Evolutionary conservation across 2,888 invertebrate genomes (phyloP), one percentile per base, ranked within the genome.

Genomic region (Torymus auratus): DNA sequence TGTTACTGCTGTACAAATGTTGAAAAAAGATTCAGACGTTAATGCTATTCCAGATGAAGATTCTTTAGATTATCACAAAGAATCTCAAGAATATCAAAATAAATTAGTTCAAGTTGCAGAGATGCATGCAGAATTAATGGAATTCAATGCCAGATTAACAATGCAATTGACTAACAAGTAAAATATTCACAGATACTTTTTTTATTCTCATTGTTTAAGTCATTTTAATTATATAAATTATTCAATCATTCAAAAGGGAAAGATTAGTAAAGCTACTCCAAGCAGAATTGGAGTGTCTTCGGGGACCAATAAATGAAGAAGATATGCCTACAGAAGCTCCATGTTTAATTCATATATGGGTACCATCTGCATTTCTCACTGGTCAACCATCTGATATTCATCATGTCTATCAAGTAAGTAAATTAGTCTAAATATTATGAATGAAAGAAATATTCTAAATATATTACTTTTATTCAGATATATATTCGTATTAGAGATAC

Each of bases 61-160:
- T 82, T 84, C 89, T 5, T 82, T 89, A 50, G 92, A 93, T 88
- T 92, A 92, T 86, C 93, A 92, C 83, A 94, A 93, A 80, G 96
- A 97, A 91, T 94, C 95, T 20, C 94, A 93, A 86, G 94, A 96
- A 84, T 97, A 96, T 91, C 96, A 97, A 91, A 94, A 93, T 86
- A 97, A 97, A 91, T 92, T 97, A 67, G 95, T 97, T 76, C 97
- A 97, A 94, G 96, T 97, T 0, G 97, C 97, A 2, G 96, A 97
- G 91, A 98, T 98, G 97, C 97, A 97, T 88, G 97, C 96, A 0
- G 97, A 98, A 89, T 91, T 98, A 72, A 96, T 97, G 96, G 97
- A 97, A 90, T 96, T 97, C 87, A 97, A 97, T 91, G 95, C 96
- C 76, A 92, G 95, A 88, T 92, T 98, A 81, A 96, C 96, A 88